phyloP scores from a whole-genome alignment of 2,888 invertebrate species.

The Drosophila longiperda region DNA sequence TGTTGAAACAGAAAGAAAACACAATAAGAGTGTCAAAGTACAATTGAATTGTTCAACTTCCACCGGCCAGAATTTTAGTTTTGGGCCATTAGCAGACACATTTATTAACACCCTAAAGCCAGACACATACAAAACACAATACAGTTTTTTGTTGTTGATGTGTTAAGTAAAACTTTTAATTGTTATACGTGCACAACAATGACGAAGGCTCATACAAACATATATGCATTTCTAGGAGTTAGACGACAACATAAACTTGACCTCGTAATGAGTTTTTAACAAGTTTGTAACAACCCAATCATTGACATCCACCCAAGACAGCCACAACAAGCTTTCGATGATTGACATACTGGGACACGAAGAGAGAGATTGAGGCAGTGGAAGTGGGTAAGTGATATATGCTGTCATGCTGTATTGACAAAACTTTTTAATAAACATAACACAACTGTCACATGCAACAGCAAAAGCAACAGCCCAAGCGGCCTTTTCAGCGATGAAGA shows the following conservation, averaged over 20 bases:
- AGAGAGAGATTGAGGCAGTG: background rate
- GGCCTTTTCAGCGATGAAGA: conserved; percentile 42
- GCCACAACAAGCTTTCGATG: conserved; percentile 25
- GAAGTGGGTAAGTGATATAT: conserved; percentile 33
- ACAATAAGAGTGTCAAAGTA: conserved; percentile 25
- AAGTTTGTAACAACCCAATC: conserved; percentile 60
- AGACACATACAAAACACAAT: conserved; percentile 24
- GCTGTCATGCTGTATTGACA: conserved; percentile 54
- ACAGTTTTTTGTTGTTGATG: conserved; percentile 37
- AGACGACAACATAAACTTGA: conserved; percentile 28
- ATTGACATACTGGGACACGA: conserved; percentile 34
- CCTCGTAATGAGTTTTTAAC: conserved; percentile 70
- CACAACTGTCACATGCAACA: conserved; percentile 77
- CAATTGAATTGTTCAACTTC: conserved; percentile 33
- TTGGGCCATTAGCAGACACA: conserved; percentile 52
- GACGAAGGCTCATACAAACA: conserved; percentile 18
- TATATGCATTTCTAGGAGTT: background rate
- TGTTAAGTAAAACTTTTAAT: conserved; percentile 64
- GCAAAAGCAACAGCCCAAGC: conserved; percentile 46
- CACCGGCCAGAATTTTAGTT: conserved; percentile 14
- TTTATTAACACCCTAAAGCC: conserved; percentile 44
- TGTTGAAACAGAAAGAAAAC: conserved; percentile 7
- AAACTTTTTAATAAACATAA: conserved; percentile 75
- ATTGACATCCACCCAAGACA: conserved; percentile 27
- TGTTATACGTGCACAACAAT: conserved; percentile 49